A percentile compares a stretch with the other conserved stretches of the same genome.
Conservation (phyloP, 2,888 invertebrate genomes). For the Bugula neritina region DNA sequence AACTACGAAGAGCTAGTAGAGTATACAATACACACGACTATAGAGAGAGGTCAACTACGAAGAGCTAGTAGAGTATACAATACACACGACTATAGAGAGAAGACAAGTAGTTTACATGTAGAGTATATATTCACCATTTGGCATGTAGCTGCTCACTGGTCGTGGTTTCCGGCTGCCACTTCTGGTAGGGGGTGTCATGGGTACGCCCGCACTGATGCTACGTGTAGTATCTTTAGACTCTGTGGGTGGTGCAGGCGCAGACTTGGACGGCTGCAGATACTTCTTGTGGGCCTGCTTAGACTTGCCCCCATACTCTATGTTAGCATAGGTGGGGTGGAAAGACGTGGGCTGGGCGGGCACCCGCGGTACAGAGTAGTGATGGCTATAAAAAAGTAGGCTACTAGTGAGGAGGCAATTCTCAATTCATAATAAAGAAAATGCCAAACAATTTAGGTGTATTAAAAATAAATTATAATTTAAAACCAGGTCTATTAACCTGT, state of each 20-base stretch:
- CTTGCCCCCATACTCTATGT: not conserved
- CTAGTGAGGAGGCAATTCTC: too few species aligned
- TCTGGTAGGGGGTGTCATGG: conserved; percentile 17
- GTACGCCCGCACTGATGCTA: not conserved
- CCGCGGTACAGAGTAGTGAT: conserved; percentile 13
- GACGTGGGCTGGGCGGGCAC: conserved; percentile 9
- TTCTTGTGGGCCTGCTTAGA: conserved; percentile 17
- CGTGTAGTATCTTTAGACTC: not conserved
- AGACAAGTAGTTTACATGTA: too few species aligned
- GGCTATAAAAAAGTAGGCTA: not conserved
- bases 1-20: too few species aligned
- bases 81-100: too few species aligned
- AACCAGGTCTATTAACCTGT: too few species aligned
- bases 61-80: too few species aligned
- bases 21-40: too few species aligned
- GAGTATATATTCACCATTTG: conserved; percentile 22
- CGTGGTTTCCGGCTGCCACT: not conserved
- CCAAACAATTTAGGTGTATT: too few species aligned
- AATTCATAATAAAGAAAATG: too few species aligned
- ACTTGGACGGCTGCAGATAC: conserved; percentile 21
- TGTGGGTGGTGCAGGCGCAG: not conserved
- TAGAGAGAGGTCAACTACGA: too few species aligned
- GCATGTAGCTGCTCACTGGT: conserved; percentile 23
- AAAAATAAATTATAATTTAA: too few species aligned
- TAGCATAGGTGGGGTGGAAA: not conserved